Percentiles rank a stretch among this genome's conserved stretches.
phyloP scores from a whole-genome alignment of 2,888 invertebrate genomes.

The Teinopalpus imperialis region DNA sequence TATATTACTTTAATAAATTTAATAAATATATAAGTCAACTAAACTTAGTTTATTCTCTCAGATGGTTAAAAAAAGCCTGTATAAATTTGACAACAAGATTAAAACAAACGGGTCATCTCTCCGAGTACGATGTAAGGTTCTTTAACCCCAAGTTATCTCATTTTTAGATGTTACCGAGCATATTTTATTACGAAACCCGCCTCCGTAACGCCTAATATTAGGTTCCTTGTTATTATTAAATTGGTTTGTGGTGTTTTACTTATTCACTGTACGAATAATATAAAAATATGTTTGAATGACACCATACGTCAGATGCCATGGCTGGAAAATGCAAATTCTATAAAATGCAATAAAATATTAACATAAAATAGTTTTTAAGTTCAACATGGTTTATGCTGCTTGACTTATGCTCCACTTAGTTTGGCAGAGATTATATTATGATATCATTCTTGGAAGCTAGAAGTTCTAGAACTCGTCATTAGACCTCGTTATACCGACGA shows the following conservation, averaged over 20 bases:
- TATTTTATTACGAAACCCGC: constrained; percentile 32
- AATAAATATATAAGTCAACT: background rate
- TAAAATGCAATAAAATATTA: too few relatives aligned
- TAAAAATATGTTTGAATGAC: too few relatives aligned
- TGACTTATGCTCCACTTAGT: too few relatives aligned
- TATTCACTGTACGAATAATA: too few relatives aligned
- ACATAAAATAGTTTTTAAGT: too few relatives aligned
- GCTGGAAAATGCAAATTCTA: too few relatives aligned
- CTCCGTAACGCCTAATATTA: constrained; percentile 34
- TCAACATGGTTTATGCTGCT: too few relatives aligned
- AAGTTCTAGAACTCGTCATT: too few relatives aligned
- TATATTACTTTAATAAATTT: background rate
- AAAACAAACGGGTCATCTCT: constrained; percentile 20
- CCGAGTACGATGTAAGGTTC: constrained; percentile 30
- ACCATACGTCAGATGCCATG: too few relatives aligned
- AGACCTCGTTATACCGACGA: too few relatives aligned
- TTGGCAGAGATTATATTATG: too few relatives aligned
- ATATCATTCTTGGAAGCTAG: too few relatives aligned
- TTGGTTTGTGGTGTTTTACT: background rate
- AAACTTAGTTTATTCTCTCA: background rate
- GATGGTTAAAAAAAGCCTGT: background rate
- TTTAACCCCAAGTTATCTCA: constrained; percentile 37
- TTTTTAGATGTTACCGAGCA: constrained; percentile 28
- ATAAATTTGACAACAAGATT: constrained; percentile 20
- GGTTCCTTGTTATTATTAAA: constrained; percentile 24